A percentile compares a stretch with the other conserved stretches of the same genome.
Evolutionary conservation across 23 tunicate species (phyloP).

Genomic region (Trididemnum clinides): DNA sequence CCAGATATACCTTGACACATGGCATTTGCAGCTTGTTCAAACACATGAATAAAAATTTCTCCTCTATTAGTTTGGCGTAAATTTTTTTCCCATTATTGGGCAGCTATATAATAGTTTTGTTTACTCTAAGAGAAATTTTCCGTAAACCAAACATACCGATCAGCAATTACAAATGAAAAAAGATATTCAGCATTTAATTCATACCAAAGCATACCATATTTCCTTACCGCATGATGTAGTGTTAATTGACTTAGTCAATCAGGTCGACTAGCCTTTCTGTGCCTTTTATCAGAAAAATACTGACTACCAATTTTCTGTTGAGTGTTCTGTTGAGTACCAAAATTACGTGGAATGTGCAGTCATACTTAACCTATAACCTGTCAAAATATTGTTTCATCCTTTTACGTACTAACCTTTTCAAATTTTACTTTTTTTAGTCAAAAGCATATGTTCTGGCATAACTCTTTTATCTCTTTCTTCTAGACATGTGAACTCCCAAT

Average conservation of each 20-base stretch:
- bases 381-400: background rate
- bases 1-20: background rate
- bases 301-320: background rate
- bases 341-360: background rate
- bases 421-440: background rate
- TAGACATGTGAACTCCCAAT: background rate
- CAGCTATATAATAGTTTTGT: background rate
- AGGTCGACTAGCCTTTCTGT: background rate
- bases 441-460: background rate
- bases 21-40: background rate
- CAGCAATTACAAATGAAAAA: background rate
- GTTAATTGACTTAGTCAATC: background rate
- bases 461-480: background rate
- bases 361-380: background rate
- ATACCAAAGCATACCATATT: background rate
- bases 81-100: background rate
- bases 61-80: background rate
- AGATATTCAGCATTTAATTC: background rate
- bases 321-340: background rate
- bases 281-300: background rate
- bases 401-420: background rate
- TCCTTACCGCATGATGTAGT: too few relatives aligned
- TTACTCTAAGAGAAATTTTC: background rate
- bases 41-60: background rate
- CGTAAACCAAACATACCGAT: background rate